Conservation (phyloP, 2,888 invertebrate species). For the Phalera bucephala region DNA sequence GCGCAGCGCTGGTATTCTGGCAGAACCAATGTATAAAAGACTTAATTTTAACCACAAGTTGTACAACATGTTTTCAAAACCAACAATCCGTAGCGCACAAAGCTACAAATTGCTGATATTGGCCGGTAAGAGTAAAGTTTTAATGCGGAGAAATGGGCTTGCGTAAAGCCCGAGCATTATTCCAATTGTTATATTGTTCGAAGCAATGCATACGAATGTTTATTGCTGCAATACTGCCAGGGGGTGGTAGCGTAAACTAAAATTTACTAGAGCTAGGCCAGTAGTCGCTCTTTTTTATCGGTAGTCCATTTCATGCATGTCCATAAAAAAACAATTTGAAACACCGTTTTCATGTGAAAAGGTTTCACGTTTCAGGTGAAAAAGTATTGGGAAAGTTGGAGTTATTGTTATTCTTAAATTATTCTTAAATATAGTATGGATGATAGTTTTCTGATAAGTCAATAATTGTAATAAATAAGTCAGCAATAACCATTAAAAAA, state of each 20-base stretch:
- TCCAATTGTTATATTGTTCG: constrained; percentile 52
- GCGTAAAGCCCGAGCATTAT: constrained; percentile 45
- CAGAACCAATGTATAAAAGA: too few species aligned
- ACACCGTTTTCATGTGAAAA: constrained; percentile 35
- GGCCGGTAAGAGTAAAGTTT: constrained; percentile 42
- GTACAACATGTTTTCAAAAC: not conserved
- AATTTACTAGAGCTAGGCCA: constrained; percentile 58
- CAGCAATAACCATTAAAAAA: too few species aligned
- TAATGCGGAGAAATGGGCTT: constrained; percentile 43
- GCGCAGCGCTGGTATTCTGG: too few species aligned
- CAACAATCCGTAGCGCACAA: constrained; percentile 14
- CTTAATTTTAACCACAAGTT: too few species aligned
- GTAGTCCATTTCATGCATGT: constrained; percentile 46
- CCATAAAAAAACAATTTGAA: constrained; percentile 47
- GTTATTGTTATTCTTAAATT: too few species aligned
- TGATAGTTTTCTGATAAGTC: too few species aligned
- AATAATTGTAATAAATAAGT: too few species aligned
- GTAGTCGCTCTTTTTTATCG: constrained; percentile 56
- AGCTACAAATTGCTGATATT: constrained; percentile 43
- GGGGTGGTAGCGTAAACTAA: constrained; percentile 59
- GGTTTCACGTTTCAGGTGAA: too few species aligned
- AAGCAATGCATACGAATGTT: constrained; percentile 60
- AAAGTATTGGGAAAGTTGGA: too few species aligned
- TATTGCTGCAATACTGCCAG: constrained; percentile 57
- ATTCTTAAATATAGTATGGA: too few species aligned